Evolutionary conservation across 2,113 vertebrate species (phyloP).

Genomic region (Eleginops maclovinus): DNA sequence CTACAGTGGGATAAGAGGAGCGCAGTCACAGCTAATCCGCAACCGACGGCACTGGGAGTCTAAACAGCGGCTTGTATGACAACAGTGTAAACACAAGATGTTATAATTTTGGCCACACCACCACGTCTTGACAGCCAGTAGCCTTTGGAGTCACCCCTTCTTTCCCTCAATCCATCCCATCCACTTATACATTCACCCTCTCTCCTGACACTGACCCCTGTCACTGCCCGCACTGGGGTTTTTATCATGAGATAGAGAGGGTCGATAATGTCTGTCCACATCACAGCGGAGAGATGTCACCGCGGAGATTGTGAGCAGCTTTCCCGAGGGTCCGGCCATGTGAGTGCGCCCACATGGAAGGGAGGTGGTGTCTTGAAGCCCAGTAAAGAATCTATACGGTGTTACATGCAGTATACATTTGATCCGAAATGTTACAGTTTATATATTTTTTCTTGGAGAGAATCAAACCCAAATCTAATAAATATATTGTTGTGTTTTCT

Average conservation of each 20-base stretch:
- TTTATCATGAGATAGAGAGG: slow-evolving; percentile 44
- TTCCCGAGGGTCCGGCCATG: slow-evolving; percentile 28
- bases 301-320: slow-evolving; percentile 33
- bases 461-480: neutral
- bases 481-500: no score
- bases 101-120: slow-evolving; percentile 24
- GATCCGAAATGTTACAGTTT: no score
- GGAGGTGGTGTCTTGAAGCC: slow-evolving; percentile 12
- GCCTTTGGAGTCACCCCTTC: slow-evolving; percentile 43
- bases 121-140: slow-evolving; percentile 38
- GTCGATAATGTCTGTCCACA: slow-evolving; percentile 70
- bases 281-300: slow-evolving; percentile 52
- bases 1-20: slow-evolving; percentile 11
- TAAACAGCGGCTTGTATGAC: slow-evolving; percentile 1
- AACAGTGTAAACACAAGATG: slow-evolving; percentile 27
- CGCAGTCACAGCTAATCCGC: slow-evolving; percentile 39
- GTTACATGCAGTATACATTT: neutral
- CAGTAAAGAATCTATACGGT: neutral
- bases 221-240: slow-evolving; percentile 46
- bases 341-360: neutral
- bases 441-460: neutral
- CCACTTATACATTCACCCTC: slow-evolving; percentile 59
- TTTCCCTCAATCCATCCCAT: slow-evolving; percentile 43
- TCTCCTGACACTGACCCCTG: slow-evolving; percentile 58
- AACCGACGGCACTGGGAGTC: slow-evolving; percentile 1